Evolutionary conservation across 2,113 vertebrate species (phyloP).

Genomic region (Phrynosoma blainvillii): DNA sequence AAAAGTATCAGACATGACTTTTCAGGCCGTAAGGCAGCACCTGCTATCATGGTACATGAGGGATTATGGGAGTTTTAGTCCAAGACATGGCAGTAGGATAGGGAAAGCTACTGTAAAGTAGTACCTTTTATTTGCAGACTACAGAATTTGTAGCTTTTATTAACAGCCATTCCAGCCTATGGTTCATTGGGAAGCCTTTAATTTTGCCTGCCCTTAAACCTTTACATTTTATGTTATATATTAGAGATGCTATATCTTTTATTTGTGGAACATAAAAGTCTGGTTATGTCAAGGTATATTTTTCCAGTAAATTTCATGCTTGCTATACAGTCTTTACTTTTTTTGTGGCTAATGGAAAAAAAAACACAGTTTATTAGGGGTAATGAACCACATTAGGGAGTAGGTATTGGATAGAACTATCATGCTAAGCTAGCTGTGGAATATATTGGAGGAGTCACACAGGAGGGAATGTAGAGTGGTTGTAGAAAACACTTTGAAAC

Average conservation of each 20-base stretch:
- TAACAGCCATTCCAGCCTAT: conserved; percentile 33
- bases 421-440: conserved; percentile 54
- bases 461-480: neutral
- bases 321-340: conserved; percentile 47
- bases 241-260: neutral
- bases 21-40: neutral
- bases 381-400: conserved; percentile 67
- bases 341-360: conserved; percentile 38
- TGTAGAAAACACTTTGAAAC: conserved; percentile 44
- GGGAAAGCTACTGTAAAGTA: neutral
- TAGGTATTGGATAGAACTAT: conserved; percentile 54
- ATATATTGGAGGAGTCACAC: conserved; percentile 32
- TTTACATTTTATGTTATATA: conserved; percentile 36
- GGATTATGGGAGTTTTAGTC: neutral
- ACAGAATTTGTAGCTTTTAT: conserved; percentile 25
- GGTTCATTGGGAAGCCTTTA: conserved; percentile 33
- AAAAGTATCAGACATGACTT: accelerated
- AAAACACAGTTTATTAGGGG: conserved; percentile 52
- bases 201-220: conserved; percentile 23
- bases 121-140: neutral
- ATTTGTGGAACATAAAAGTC: conserved; percentile 56
- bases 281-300: conserved; percentile 44
- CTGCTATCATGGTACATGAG: neutral
- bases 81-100: neutral
- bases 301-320: conserved; percentile 51